phyloP scores from a whole-genome alignment of 2,797 vertebrate species.

The Varecia variegata region DNA sequence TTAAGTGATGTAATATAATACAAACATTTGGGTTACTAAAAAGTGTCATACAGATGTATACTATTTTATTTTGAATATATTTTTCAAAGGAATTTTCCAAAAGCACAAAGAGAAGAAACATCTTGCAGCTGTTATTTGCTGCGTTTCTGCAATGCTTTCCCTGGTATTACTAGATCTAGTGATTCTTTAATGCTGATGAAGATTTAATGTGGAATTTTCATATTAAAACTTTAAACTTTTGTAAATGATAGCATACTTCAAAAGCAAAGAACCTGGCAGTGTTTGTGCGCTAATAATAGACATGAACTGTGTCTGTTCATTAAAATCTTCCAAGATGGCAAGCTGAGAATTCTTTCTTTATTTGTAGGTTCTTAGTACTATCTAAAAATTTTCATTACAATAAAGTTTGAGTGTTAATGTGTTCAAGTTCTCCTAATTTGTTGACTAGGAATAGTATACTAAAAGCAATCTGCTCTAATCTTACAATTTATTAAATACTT shows the following conservation, averaged over 20 bases:
- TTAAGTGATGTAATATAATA: not conserved
- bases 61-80: not conserved
- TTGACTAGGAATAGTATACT: slow-evolving; percentile 42
- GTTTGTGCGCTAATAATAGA: slow-evolving; percentile 31
- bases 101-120: not conserved
- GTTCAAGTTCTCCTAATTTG: slow-evolving; percentile 52
- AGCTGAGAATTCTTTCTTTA: slow-evolving; percentile 11
- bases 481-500: slow-evolving; percentile 24
- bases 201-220: slow-evolving; percentile 53
- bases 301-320: slow-evolving; percentile 26
- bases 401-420: slow-evolving; percentile 30
- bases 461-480: slow-evolving; percentile 53
- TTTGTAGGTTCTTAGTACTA: not conserved
- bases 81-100: slow-evolving; percentile 3
- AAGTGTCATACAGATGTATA: not conserved
- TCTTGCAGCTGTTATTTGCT: not conserved
- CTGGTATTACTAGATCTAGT: slow-evolving; percentile 44
- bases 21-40: not conserved
- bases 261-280: not conserved
- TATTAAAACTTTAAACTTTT: slow-evolving; percentile 42
- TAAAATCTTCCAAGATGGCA: slow-evolving; percentile 43
- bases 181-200: slow-evolving; percentile 57
- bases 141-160: not conserved
- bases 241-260: slow-evolving; percentile 27
- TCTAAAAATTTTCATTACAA: slow-evolving; percentile 10